phyloP scores from a whole-genome alignment of 2,797 vertebrate genomes.

The Sebastes kiyomatsui region DNA sequence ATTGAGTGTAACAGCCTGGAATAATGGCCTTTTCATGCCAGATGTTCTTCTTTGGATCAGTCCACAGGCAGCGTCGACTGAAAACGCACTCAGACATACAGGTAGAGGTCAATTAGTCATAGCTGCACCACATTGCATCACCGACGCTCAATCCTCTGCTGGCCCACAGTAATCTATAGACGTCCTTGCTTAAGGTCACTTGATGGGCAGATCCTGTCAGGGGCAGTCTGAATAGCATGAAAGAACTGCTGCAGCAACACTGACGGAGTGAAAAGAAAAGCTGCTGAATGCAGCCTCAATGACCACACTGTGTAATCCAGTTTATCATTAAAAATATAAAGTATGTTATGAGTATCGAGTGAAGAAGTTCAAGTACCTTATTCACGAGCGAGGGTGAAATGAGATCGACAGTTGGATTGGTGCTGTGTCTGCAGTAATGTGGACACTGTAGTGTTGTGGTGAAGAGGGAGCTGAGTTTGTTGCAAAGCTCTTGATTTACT shows the following conservation, averaged over 20 bases:
- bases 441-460: background rate
- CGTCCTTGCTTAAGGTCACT: constrained; percentile 19
- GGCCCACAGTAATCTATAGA: constrained; percentile 28
- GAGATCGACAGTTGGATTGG: background rate
- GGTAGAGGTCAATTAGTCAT: constrained; percentile 23
- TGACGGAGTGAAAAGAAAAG: background rate
- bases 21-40: constrained; percentile 39
- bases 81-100: background rate
- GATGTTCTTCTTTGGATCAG: constrained; percentile 35
- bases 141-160: background rate
- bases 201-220: constrained; percentile 15
- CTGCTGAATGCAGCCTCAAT: background rate
- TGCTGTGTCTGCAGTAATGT: background rate
- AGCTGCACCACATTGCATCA: background rate
- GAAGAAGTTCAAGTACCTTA: background rate
- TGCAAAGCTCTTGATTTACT: background rate
- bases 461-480: background rate
- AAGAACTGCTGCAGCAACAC: background rate
- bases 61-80: background rate
- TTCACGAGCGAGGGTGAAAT: background rate
- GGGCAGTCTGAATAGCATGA: background rate
- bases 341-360: background rate
- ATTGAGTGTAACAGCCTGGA: constrained; percentile 12
- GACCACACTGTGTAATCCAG: background rate
- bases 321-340: background rate